phyloP scores from a whole-genome alignment of 2,797 vertebrate species.

The Sandelia bainsii region DNA sequence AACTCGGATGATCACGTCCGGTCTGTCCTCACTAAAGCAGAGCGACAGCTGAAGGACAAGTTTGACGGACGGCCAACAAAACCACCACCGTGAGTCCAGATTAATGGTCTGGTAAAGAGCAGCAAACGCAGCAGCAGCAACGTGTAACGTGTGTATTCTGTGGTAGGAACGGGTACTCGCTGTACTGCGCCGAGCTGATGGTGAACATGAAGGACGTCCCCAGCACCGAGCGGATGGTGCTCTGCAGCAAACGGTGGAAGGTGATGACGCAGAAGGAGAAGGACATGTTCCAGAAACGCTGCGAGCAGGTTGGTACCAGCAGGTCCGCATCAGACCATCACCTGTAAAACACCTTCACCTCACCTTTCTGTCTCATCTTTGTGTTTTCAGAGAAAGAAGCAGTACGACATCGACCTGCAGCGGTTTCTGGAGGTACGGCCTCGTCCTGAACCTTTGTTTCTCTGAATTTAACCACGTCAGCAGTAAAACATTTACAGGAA shows the following conservation, averaged over 20 bases:
- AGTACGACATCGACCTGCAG: slow-evolving; percentile 86
- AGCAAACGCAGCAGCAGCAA: background rate
- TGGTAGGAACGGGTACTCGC: slow-evolving; percentile 84
- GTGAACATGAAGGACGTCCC: slow-evolving; percentile 90
- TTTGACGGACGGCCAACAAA: slow-evolving; percentile 87
- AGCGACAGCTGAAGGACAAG: slow-evolving; percentile 88
- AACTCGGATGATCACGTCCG: slow-evolving; percentile 83
- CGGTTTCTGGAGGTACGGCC: slow-evolving; percentile 85
- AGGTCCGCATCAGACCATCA: too few species aligned
- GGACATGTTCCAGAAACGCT: slow-evolving; percentile 88
- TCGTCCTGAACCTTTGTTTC: too few species aligned
- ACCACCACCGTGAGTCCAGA: slow-evolving; percentile 84
- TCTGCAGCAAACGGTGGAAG: slow-evolving; percentile 89
- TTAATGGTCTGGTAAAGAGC: accelerated
- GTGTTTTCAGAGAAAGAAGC: slow-evolving; percentile 85
- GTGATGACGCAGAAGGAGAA: slow-evolving; percentile 89
- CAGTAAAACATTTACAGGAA: too few species aligned
- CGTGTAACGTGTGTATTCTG: background rate
- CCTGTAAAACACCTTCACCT: background rate
- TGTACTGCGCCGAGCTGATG: slow-evolving; percentile 89
- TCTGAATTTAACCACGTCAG: too few species aligned
- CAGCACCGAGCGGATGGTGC: slow-evolving; percentile 87
- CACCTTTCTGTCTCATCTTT: background rate
- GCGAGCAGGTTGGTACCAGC: slow-evolving; percentile 81
- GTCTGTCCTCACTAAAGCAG: slow-evolving; percentile 87